Conservation (phyloP, 2,888 invertebrate species). For the Drosophila prolongata region DNA sequence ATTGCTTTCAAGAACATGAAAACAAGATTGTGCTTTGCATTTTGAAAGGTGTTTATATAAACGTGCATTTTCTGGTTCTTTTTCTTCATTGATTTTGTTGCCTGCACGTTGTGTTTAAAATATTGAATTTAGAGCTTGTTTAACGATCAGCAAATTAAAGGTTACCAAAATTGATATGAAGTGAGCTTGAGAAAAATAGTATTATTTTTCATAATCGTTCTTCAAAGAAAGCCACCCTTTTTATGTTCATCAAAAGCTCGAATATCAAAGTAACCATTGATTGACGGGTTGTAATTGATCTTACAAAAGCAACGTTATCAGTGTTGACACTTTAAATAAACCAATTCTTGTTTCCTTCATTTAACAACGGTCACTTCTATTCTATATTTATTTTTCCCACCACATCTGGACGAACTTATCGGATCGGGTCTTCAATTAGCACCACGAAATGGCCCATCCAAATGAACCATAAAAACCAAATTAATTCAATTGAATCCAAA, state of each 20-base stretch:
- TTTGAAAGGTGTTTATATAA: slow-evolving; percentile 11
- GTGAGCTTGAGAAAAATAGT: not conserved
- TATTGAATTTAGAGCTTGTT: not conserved
- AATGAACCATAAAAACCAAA: slow-evolving; percentile 45
- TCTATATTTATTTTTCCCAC: slow-evolving; percentile 16
- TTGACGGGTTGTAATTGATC: slow-evolving; percentile 11
- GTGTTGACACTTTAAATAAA: slow-evolving; percentile 1
- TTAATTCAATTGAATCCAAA: slow-evolving; percentile 54
- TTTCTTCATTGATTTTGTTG: not conserved
- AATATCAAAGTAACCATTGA: not conserved
- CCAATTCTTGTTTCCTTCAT: not conserved
- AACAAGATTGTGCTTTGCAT: slow-evolving; percentile 12
- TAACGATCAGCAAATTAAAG: slow-evolving; percentile 2
- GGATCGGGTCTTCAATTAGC: slow-evolving; percentile 49
- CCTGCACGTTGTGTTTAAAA: not conserved
- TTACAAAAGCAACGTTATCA: not conserved
- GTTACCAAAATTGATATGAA: not conserved
- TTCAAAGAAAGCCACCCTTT: not conserved
- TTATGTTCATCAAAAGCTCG: not conserved
- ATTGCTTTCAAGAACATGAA: slow-evolving; percentile 18
- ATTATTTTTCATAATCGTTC: not conserved
- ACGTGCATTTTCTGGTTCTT: not conserved
- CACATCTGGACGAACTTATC: slow-evolving; percentile 35
- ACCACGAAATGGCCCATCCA: slow-evolving; percentile 42
- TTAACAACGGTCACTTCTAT: slow-evolving; percentile 1